phyloP scores from a whole-genome alignment of 1,140 invertebrate species.

The Callitettix versicolor region DNA sequence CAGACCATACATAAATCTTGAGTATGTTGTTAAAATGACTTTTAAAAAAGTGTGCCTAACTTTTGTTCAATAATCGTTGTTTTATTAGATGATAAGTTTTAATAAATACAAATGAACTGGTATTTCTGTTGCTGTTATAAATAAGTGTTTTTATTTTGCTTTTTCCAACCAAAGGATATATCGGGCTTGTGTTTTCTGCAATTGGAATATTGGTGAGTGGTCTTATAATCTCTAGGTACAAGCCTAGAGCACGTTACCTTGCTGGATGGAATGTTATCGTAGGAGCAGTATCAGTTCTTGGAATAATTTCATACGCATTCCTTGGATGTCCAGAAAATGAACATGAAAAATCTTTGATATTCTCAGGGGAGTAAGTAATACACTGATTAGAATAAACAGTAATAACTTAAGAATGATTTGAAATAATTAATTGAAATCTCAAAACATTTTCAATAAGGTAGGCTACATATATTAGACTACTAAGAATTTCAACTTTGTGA shows the following conservation, averaged over 20 bases:
- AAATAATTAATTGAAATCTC: background rate
- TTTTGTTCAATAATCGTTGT: too few relatives aligned
- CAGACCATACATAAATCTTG: too few relatives aligned
- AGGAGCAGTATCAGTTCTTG: conserved; percentile 34
- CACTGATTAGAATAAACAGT: too few relatives aligned
- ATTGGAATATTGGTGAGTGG: conserved; percentile 48
- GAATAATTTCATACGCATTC: conserved; percentile 46
- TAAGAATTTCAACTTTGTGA: too few relatives aligned
- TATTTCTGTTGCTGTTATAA: too few relatives aligned
- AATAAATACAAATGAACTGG: too few relatives aligned
- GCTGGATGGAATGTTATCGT: conserved; percentile 44
- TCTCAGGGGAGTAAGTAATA: conserved; percentile 11
- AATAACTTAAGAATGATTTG: background rate
- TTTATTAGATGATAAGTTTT: too few relatives aligned
- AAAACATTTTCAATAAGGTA: background rate
- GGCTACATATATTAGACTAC: too few relatives aligned
- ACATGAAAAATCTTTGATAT: conserved; percentile 15
- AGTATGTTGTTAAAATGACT: too few relatives aligned
- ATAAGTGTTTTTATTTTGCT: too few relatives aligned
- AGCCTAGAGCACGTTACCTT: conserved; percentile 41
- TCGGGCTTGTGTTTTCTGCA: conserved; percentile 49
- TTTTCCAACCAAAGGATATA: conserved; percentile 27
- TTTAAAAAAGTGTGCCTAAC: too few relatives aligned
- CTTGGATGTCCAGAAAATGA: conserved; percentile 41
- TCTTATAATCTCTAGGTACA: conserved; percentile 44